Evolutionary conservation across 2,113 vertebrate genomes (phyloP).

Genomic region (Heterocephalus glaber): DNA sequence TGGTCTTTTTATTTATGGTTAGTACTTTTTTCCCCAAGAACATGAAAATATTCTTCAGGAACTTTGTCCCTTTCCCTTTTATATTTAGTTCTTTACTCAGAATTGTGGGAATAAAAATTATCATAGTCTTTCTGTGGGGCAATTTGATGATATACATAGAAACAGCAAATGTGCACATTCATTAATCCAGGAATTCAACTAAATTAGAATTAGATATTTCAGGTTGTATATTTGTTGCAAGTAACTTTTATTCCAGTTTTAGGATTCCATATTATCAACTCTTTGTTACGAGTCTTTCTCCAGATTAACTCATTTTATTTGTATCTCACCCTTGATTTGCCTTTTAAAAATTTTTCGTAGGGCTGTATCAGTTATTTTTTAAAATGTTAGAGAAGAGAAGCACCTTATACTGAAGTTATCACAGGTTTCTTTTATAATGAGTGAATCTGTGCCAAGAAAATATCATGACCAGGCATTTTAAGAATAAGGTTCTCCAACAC

Average conservation of each 20-base stretch:
- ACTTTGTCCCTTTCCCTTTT: not conserved
- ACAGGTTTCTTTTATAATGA: not conserved
- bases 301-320: slow-evolving; percentile 52
- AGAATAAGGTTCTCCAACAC: not conserved
- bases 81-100: not conserved
- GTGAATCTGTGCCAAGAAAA: slow-evolving; percentile 18
- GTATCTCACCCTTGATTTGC: not conserved
- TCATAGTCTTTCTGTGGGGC: not conserved
- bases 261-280: slow-evolving; percentile 16
- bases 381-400: slow-evolving; percentile 11
- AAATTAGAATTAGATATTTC: not conserved
- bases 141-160: not conserved
- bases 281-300: not conserved
- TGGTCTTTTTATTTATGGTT: not conserved
- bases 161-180: not conserved
- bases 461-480: not conserved
- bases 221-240: slow-evolving; percentile 15
- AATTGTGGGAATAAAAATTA: not conserved
- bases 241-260: slow-evolving; percentile 52
- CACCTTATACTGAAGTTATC: rapidly evolving
- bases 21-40: not conserved
- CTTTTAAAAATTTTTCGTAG: not conserved
- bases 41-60: not conserved
- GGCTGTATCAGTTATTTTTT: slow-evolving; percentile 12
- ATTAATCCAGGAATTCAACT: not conserved